Evolutionary conservation across 1,140 invertebrate genomes (phyloP).

Genomic region (Aphidius gifuensis): DNA sequence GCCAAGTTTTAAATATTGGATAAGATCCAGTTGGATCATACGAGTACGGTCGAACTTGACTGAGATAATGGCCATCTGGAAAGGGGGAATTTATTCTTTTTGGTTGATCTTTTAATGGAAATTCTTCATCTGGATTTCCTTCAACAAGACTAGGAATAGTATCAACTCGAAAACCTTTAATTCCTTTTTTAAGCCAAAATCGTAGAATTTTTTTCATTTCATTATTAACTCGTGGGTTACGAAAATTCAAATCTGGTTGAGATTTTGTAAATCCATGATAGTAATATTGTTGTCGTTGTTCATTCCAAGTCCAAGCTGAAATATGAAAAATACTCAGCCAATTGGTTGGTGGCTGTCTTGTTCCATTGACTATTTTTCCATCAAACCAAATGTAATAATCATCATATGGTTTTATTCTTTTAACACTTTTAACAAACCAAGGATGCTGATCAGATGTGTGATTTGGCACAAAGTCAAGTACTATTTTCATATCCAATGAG

Average conservation of each 20-base stretch:
- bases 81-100: slow-evolving; percentile 48
- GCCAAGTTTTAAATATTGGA: slow-evolving; percentile 40
- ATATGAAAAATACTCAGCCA: slow-evolving; percentile 50
- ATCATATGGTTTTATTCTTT: slow-evolving; percentile 57
- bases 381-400: slow-evolving; percentile 72
- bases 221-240: slow-evolving; percentile 56
- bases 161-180: slow-evolving; percentile 69
- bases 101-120: slow-evolving; percentile 46
- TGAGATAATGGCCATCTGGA: slow-evolving; percentile 41
- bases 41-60: slow-evolving; percentile 37
- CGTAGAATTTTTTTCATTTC: slow-evolving; percentile 60
- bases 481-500: slow-evolving; percentile 55
- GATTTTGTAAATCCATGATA: slow-evolving; percentile 61
- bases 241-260: slow-evolving; percentile 71
- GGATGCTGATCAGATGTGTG: slow-evolving; percentile 67
- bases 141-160: slow-evolving; percentile 62
- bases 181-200: slow-evolving; percentile 67
- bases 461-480: slow-evolving; percentile 75
- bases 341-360: slow-evolving; percentile 36
- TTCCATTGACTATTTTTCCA: slow-evolving; percentile 46
- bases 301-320: slow-evolving; percentile 59
- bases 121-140: slow-evolving; percentile 56
- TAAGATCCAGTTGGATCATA: slow-evolving; percentile 44
- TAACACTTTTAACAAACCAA: slow-evolving; percentile 67
- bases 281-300: slow-evolving; percentile 59